Base-by-base conservation (phyloP, 2,113 vertebrate species). In the Brienomyrus longianalis region DNA sequence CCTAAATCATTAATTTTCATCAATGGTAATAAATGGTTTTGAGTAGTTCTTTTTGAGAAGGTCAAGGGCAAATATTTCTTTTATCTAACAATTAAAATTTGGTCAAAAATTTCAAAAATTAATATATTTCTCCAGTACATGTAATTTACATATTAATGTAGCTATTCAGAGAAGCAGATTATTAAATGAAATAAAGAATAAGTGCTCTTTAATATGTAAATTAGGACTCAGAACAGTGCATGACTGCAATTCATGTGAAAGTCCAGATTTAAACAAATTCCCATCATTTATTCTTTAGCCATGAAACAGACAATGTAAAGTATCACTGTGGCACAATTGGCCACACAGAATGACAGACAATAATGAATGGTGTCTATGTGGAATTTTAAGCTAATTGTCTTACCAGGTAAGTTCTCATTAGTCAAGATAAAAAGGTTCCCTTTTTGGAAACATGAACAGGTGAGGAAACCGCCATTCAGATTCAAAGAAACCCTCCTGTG, bases 71-170 rank as follows among this genome's bases (percentile, higher is more conserved):
- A 86, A 86, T 17, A 86, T 48, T 86, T 50, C 39, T 51, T 85
- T 27, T n/a, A 86, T 86, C 84, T 27, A 7, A 86, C 48, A 51
- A 31, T 48, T 50, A 31, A 86, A 50, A 27, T 86, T 48, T 51
- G n/a, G 13, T 13, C n/a, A 52, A 52, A 86, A 70, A 31, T 86
- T 15, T 27, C 27, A 86, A 86, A 86, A 66, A 66, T 86, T 27
- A 31, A 86, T 48, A 27, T 51, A 13, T 86, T 51, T 27, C 48
- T 52, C 62, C 62, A 70, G 23, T 11, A 86, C n/a, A 23, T 51
- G 84, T 51, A 86, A 86, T 86, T 52, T 86, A 50, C 84, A 51
- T 86, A 27, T 86, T 84, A 48, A 84, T 47, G 23, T 8, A n/a
- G 47, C 51, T 51, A 51, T 86, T 86, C 47, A 86, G n/a, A 27